Percentiles rank a stretch among this genome's conserved stretches.
Evolutionary conservation across 2,797 vertebrate genomes (phyloP).

Genomic region (Petrocephalus schoutedeni): DNA sequence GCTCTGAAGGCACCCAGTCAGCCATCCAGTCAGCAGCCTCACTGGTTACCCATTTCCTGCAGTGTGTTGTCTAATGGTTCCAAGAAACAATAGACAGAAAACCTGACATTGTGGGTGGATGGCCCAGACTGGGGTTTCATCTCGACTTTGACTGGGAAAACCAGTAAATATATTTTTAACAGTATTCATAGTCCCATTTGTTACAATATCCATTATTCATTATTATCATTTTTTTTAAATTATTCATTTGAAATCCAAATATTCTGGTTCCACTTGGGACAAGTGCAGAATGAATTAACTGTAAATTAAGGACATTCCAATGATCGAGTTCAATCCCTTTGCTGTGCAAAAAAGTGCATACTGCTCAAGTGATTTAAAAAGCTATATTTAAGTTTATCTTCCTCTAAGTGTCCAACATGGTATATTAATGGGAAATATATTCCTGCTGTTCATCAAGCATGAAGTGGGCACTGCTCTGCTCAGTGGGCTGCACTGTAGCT

Average conservation of each 20-base stretch:
- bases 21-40: neutral
- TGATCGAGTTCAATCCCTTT: neutral
- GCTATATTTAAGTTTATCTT: neutral
- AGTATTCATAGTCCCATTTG: neutral
- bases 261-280: neutral
- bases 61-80: neutral
- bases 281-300: neutral
- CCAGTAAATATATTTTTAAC: neutral
- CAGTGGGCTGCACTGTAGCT: neutral
- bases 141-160: neutral
- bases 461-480: neutral
- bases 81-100: neutral
- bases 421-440: neutral
- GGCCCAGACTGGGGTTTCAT: neutral
- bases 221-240: neutral
- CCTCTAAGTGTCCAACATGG: neutral
- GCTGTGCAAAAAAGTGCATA: neutral
- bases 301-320: neutral
- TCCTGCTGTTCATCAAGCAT: neutral
- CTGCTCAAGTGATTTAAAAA: neutral
- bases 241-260: constrained; percentile 8
- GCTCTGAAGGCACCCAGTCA: neutral
- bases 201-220: neutral
- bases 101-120: neutral
- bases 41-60: neutral